A percentile compares a stretch with the other conserved stretches of the same genome.
phyloP scores from a whole-genome alignment of 1,140 invertebrate species.

The Delia radicum region DNA sequence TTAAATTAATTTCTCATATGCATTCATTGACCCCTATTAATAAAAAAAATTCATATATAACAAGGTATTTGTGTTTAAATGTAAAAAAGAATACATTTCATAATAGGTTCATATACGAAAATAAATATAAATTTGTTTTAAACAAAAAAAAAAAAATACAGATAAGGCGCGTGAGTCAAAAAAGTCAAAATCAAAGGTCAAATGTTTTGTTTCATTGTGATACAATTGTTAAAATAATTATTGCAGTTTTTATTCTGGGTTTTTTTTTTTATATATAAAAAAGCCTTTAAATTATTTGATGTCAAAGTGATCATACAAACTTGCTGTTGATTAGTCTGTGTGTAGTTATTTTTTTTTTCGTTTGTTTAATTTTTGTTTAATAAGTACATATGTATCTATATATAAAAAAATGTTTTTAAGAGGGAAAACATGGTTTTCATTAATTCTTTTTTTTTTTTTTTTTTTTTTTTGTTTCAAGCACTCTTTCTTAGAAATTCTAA shows the following conservation, averaged over 20 bases:
- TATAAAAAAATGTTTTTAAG: not conserved
- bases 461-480: not conserved
- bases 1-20: not conserved
- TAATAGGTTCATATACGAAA: not conserved
- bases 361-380: not conserved
- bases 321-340: not conserved
- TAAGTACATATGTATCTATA: not conserved
- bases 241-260: not conserved
- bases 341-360: not conserved
- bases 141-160: not conserved
- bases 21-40: conserved; percentile 1
- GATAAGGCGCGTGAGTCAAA: not conserved
- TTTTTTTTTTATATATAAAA: not conserved
- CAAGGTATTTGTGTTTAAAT: not conserved
- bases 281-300: not conserved
- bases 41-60: not conserved
- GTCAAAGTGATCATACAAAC: not conserved
- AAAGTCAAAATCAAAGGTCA: not conserved
- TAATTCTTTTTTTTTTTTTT: not conserved
- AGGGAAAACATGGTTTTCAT: not conserved
- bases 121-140: not conserved
- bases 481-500: not conserved
- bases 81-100: not conserved
- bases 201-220: not conserved
- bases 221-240: not conserved